These are phyloP conservation scores for Gasterosteus nipponicus DNA, from an alignment of 2,113 vertebrate species.

Conservation along the genomic window DNA sequence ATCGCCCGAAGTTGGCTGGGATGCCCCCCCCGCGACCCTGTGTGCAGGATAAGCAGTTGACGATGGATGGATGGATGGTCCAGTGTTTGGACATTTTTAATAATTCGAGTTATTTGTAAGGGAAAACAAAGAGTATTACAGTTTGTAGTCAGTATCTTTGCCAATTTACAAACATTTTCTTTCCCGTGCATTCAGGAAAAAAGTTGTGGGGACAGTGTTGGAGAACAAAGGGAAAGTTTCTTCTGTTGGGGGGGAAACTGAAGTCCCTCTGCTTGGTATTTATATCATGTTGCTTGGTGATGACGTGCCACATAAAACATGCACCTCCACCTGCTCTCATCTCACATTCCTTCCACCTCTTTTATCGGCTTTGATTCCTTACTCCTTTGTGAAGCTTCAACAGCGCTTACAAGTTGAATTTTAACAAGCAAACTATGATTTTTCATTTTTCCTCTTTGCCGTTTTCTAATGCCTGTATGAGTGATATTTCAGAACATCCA, in stretches of 20 bases:
- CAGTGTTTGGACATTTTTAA: neutral
- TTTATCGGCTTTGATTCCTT: neutral
- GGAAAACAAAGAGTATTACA: neutral
- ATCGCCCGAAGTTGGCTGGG: too few species aligned
- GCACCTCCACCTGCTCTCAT: constrained; percentile 15
- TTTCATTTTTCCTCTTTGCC: neutral
- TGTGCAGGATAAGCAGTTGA: too few species aligned
- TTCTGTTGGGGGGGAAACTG: constrained; percentile 11
- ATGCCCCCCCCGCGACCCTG: too few species aligned
- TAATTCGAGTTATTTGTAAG: neutral
- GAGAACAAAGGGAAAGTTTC: neutral
- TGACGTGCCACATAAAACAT: constrained; percentile 10
- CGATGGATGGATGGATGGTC: too few species aligned
- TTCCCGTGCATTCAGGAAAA: neutral
- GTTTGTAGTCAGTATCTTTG: neutral
- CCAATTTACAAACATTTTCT: neutral
- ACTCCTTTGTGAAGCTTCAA: neutral
- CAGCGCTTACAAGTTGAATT: neutral
- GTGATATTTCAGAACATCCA: constrained; percentile 41
- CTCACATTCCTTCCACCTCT: constrained; percentile 20
- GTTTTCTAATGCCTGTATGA: neutral
- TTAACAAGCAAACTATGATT: neutral
- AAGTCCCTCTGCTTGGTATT: constrained; percentile 15
- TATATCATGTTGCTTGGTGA: constrained; percentile 16
- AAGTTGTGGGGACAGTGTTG: neutral